phyloP scores from a whole-genome alignment of 2,797 vertebrate species.

The Sebastiscus albofasciatus region DNA sequence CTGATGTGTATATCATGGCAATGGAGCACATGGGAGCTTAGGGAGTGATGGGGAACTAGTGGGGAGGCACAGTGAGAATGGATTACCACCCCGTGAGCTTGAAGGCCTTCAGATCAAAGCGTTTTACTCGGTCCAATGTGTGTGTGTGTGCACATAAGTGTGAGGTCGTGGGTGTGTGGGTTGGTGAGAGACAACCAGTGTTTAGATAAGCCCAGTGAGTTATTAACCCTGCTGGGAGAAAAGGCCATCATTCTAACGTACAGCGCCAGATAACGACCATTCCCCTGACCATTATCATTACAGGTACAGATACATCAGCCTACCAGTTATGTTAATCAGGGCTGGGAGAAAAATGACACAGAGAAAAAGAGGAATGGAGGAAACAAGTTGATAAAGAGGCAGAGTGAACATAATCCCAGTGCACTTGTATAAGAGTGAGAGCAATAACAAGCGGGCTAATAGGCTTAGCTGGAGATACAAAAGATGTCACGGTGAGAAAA shows the following conservation, averaged over 20 bases:
- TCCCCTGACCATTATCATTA: constrained; percentile 67
- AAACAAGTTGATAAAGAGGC: constrained; percentile 47
- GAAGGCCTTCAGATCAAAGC: constrained; percentile 69
- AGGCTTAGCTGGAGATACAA: constrained; percentile 32
- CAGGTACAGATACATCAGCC: constrained; percentile 43
- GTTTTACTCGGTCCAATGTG: constrained; percentile 31
- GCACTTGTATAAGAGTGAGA: constrained; percentile 7
- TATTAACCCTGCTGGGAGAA: constrained; percentile 51
- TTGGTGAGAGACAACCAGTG: constrained; percentile 25
- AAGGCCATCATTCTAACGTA: constrained; percentile 57
- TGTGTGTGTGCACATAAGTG: not conserved
- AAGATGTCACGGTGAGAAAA: constrained; percentile 20
- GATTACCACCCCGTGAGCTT: constrained; percentile 59
- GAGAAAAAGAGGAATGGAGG: constrained; percentile 29
- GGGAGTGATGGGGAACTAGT: constrained; percentile 43
- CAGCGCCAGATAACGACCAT: constrained; percentile 55
- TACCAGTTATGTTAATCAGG: constrained; percentile 64
- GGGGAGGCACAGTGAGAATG: constrained; percentile 55
- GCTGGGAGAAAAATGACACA: constrained; percentile 50
- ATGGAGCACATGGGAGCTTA: constrained; percentile 39
- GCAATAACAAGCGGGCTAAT: constrained; percentile 34
- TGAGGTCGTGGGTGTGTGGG: constrained; percentile 1
- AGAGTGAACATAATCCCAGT: not conserved
- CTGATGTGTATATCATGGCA: constrained; percentile 34
- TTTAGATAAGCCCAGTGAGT: constrained; percentile 65